Evolutionary conservation across 2,888 invertebrate genomes (phyloP), one percentile per base, ranked within the genome.

Genomic region (Phalera bucephala): DNA sequence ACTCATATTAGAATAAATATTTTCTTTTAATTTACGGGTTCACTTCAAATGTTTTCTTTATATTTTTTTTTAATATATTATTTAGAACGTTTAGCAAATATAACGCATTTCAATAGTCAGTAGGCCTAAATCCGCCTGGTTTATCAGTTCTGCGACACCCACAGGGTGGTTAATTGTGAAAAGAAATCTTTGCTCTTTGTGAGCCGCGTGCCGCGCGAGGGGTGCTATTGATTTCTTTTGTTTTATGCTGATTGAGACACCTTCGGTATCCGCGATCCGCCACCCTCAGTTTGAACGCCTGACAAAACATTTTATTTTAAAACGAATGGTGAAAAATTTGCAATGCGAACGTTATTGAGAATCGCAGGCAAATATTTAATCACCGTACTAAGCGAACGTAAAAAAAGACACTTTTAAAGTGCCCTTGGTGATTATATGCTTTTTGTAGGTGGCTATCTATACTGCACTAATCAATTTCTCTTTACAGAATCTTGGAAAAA

Each of bases 191-290:
- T 88, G 87, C 82, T 85, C 87, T 88, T 87, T 88, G 87, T 85
- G 84, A 85, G 88, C 70, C 73, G 69, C 74, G 68, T 63, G 60
- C 58, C 56, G 58, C 62, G 62, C 64, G 64, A 73, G 67, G 83
- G 82, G 75, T 40, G 48, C 80, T 87, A 89, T 89, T 89, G 89
- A 89, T 89, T 89, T 88, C 89, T 88, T 88, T 89, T 89, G 89
- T 89, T 89, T 89, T 89, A 89, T 89, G 89, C 88, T 89, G 89
- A 89, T 89, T 89, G 89, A 86, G 89, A 88, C 89, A 89, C 89
- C 89, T 89, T 85, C 72, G 76, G 74, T 72, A 72, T 73, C 69
- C 74, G 72, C 72, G 75, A 66, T 56, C 63, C 60, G 59, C 75
- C 70, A 72, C 80, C 80, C 72, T 72, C 53, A 55, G 54, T 44